Evolutionary conservation across 2,888 invertebrate species (phyloP), one percentile per base, ranked within the genome.

Genomic region (Ryuthela nishihirai): DNA sequence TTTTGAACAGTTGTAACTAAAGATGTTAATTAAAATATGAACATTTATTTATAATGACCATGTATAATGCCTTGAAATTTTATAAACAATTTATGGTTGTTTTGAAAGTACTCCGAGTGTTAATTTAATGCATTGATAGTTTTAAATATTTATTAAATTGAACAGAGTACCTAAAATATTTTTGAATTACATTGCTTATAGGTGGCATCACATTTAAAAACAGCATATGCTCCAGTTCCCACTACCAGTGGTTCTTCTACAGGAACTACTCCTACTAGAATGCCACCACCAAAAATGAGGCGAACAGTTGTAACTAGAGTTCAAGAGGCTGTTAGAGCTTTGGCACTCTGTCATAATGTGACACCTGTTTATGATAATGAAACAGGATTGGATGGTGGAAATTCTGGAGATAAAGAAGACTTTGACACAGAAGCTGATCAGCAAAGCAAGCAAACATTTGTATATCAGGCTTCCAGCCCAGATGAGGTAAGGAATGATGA

Each of bases 301-400:
- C 79, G 84, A 70, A 79, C 88, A 12, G 81, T 85, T 71, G 80
- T 83, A 49, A 82, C 83, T 62, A 82, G 91, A 48, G 86, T 93
- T 59, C 86, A 86, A 77, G 89, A 91, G 70, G 89, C 90, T 0
- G 91, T 97, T 24, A 85, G 91, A 69, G 97, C 98, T 0, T 78
- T 99, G 45, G 95, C 98, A 0, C 78, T 99, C 32, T 99, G 99
- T 73, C 99, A 99, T 73, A 99, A 99, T 75, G 99, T 99, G 9
- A 99, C 99, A 0, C 99, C 99, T 0, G 92, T 95, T 2, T 90
- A 87, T 70, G 97, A 97, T 55, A 34, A 23, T 15, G 46, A 46
- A 20, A 41, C 29, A 1, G 40, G 18, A 40, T 7, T 21, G 12
- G 15, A 7, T 10, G 29, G 29, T 29, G 15, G 39, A 15, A 35